A percentile compares a stretch with the other conserved stretches of the same genome.
These are phyloP conservation scores for Augochlora pura DNA, from an alignment of 1,140 invertebrate genomes.

Conservation along the genomic window DNA sequence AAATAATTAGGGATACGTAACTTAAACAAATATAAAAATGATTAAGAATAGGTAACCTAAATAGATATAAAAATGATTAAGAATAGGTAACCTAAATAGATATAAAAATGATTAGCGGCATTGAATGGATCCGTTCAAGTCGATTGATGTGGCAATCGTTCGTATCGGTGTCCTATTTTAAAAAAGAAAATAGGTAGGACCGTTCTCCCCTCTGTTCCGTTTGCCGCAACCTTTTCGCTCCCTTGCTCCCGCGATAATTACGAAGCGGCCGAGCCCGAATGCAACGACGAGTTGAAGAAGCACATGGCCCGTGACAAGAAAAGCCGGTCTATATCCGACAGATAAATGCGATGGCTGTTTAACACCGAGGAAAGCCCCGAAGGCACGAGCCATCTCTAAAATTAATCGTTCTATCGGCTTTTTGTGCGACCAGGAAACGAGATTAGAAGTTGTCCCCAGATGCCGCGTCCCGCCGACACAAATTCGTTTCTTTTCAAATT, in stretches of 20 bases:
- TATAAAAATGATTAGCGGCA: too few species aligned
- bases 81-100: too few species aligned
- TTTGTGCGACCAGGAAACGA: constrained; percentile 8
- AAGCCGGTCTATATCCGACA: constrained; percentile 48
- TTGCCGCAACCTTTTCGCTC: constrained; percentile 14
- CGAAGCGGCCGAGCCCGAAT: constrained; percentile 22
- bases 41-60: too few species aligned
- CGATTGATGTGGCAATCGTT: neutral
- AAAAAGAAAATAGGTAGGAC: neutral
- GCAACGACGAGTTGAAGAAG: constrained; percentile 21
- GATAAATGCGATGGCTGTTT: constrained; percentile 56
- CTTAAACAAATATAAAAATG: too few species aligned
- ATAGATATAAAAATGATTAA: too few species aligned
- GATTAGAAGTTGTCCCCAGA: constrained; percentile 9
- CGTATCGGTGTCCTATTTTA: neutral
- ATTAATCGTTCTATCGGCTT: constrained; percentile 49
- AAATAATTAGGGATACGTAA: too few species aligned
- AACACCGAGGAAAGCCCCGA: constrained; percentile 44
- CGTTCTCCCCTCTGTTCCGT: neutral
- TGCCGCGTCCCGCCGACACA: neutral
- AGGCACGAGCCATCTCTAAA: constrained; percentile 58
- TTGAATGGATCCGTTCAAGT: neutral
- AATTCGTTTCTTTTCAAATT: too few species aligned
- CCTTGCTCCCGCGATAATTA: constrained; percentile 26
- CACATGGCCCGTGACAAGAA: constrained; percentile 49